These are phyloP conservation scores for Gobionotothen gibberifrons DNA, from an alignment of 2,797 vertebrate genomes.

Conservation along the genomic window DNA sequence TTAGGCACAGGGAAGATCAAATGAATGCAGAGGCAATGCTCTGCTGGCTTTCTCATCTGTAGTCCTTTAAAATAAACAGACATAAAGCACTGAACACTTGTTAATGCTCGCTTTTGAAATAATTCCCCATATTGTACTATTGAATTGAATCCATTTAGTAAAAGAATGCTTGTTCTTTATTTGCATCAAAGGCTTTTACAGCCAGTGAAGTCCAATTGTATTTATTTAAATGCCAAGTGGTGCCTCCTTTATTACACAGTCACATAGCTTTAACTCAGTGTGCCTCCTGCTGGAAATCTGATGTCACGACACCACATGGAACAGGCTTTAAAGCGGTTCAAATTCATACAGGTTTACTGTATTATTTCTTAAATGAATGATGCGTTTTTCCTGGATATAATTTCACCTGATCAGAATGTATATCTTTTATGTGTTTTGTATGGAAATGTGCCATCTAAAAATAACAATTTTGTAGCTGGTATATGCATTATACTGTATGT, in stretches of 20 bases:
- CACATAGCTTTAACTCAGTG: constrained; percentile 47
- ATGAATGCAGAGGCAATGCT: constrained; percentile 29
- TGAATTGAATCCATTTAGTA: constrained; percentile 10
- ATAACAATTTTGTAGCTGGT: neutral
- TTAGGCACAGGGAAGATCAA: constrained; percentile 29
- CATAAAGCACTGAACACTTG: constrained; percentile 38
- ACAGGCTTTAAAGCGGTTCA: neutral
- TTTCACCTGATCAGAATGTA: neutral
- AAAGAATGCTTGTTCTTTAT: constrained; percentile 39
- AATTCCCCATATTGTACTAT: constrained; percentile 15
- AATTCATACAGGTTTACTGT: neutral
- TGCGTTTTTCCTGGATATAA: neutral
- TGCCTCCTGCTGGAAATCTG: constrained; percentile 74
- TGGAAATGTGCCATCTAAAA: neutral
- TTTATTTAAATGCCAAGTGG: constrained; percentile 39
- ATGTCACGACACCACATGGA: constrained; percentile 47
- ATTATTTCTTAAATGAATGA: neutral
- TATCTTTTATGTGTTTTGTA: neutral
- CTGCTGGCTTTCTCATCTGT: constrained; percentile 39
- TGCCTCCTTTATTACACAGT: constrained; percentile 21
- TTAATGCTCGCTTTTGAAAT: constrained; percentile 26
- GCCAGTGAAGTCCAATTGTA: constrained; percentile 6
- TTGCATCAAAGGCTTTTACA: constrained; percentile 31
- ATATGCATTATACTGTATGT: neutral
- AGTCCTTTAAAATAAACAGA: constrained; percentile 22